Percentiles rank a stretch among this genome's conserved stretches.
Conservation (phyloP, 2,113 vertebrate species). For the Sus scrofa region DNA sequence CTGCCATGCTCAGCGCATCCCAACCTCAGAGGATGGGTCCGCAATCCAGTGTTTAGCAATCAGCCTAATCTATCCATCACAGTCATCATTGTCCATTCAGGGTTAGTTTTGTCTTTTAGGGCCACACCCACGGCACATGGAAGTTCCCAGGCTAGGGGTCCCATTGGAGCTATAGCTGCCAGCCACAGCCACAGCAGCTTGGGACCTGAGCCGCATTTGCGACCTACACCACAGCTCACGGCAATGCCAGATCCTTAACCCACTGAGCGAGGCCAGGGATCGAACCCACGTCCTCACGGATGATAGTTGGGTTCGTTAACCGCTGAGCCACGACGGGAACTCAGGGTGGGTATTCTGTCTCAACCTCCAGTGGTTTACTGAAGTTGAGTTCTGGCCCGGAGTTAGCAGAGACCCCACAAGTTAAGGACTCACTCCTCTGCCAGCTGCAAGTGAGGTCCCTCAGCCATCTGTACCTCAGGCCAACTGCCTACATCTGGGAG, state of each 20-base stretch:
- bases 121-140: no score
- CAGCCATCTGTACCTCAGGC: neutral
- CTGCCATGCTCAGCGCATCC: neutral
- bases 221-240: no score
- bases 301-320: no score
- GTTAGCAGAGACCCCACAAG: neutral
- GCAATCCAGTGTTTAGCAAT: neutral
- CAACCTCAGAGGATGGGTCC: neutral
- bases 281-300: no score
- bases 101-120: no score
- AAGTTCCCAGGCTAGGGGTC: no score
- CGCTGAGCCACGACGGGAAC: no score
- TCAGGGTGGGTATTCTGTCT: neutral
- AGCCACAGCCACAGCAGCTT: no score
- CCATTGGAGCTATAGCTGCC: no score
- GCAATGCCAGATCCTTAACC: no score
- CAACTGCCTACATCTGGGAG: neutral
- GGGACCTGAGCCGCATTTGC: no score
- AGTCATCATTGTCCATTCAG: neutral
- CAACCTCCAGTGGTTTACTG: neutral
- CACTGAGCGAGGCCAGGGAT: no score
- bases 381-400: neutral
- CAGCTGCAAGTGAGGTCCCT: neutral
- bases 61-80: neutral
- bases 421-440: neutral